Evolutionary conservation across 2,113 vertebrate species (phyloP), one percentile per base, ranked within the genome.

Genomic region (Agapornis roseicollis): DNA sequence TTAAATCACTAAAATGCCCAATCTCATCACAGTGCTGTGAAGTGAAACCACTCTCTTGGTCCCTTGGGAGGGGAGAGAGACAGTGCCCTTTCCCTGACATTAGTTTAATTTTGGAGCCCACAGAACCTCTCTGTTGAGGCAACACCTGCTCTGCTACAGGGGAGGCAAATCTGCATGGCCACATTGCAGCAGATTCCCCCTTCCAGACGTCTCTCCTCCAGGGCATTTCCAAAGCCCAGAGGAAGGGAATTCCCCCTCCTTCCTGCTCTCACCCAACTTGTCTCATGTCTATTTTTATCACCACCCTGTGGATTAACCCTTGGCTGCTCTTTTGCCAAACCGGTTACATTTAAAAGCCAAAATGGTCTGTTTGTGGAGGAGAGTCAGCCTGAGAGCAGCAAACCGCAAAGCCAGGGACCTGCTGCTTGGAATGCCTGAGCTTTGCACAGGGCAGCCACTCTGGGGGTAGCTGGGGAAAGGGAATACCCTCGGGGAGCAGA

Each of bases 191-290:
- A 39, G 15, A 19, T 58, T 82, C 72, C 79, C 82, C 60, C 66
- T 80, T n/a, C 44, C 31, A 6, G 82, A 69, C 39, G 60, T 90
- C 35, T 53, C n/a, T 58, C 39, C 71, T 82, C 55, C 0, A 0
- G 42, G 80, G 35, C 65, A 88, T 84, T 96, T 89, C 85, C 80
- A 83, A 52, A 71, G 10, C 35, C 23, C 0, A 0, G 66, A 74
- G 72, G 69, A 91, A 92, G 80, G 79, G 92, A 74, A 35, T 91
- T 95, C 46, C 85, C 71, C 42, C 53, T 88, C 73, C 47, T 65
- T n/a, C 31, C n/a, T 39, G 16, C 60, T 76, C 73, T 78, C 80
- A 83, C 27, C 28, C 50, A 52, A 13, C 46, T 88, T 60, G 44
- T 85, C 52, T 78, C n/a, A 6, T 1, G 15, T 58, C 80, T 90